Percentiles rank a stretch among this genome's conserved stretches.
These are phyloP conservation scores for Nyctalus aviator DNA, from an alignment of 2,797 vertebrate genomes.

Conservation along the genomic window DNA sequence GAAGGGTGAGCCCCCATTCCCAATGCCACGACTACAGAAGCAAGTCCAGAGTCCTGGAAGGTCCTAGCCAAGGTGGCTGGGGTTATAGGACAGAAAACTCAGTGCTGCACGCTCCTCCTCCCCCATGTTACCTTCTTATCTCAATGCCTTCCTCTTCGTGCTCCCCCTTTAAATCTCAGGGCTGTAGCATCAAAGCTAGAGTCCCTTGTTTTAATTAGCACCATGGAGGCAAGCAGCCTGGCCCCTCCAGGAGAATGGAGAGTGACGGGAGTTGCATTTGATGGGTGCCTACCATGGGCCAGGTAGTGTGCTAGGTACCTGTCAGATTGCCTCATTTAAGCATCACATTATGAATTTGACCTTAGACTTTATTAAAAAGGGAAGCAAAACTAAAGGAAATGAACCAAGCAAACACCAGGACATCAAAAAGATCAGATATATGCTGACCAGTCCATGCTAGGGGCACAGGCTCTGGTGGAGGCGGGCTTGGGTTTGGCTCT, in stretches of 20 bases:
- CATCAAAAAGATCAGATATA: constrained; percentile 23
- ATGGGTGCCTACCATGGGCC: background rate
- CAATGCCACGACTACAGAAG: background rate
- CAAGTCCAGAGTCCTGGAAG: background rate
- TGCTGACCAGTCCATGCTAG: background rate
- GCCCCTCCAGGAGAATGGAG: background rate
- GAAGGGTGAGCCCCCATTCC: background rate
- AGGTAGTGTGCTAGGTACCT: background rate
- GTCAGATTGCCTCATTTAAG: background rate
- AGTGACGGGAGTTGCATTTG: background rate
- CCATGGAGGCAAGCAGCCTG: background rate
- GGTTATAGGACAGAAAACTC: background rate
- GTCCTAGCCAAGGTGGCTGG: background rate
- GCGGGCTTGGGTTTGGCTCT: constrained; percentile 33
- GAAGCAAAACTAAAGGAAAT: constrained; percentile 51
- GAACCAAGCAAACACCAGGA: constrained; percentile 51
- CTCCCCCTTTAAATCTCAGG: background rate
- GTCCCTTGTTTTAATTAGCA: background rate
- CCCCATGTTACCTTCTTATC: background rate
- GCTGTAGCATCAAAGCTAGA: background rate
- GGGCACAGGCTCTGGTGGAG: background rate
- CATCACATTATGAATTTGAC: background rate
- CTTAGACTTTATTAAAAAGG: background rate
- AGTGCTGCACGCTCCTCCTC: fast-evolving
- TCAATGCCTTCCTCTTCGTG: background rate